Evolutionary conservation across 1,140 invertebrate species (phyloP).

Genomic region (Hyles euphorbiae): DNA sequence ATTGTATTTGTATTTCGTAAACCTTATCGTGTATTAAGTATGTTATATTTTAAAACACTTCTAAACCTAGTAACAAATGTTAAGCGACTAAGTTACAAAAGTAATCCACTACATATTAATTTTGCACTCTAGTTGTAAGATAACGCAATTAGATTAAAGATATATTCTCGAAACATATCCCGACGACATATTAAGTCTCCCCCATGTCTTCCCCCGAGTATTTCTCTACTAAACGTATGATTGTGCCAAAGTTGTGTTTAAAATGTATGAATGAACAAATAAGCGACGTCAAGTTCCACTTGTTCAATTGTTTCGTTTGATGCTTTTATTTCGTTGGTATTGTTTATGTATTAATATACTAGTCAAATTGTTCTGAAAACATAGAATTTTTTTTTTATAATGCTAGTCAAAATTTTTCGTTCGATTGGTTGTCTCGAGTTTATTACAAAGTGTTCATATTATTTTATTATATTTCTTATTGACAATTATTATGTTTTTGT

Average conservation of each 20-base stretch:
- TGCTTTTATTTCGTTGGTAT: constrained; percentile 1
- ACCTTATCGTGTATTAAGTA: constrained; percentile 3
- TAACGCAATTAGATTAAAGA: constrained; percentile 43
- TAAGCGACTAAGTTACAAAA: constrained; percentile 4
- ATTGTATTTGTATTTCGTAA: constrained; percentile 18
- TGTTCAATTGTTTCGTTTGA: constrained; percentile 9
- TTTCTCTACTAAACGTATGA: constrained; percentile 50
- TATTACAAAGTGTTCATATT: constrained; percentile 28
- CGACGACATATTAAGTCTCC: constrained; percentile 45
- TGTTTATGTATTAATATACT: constrained; percentile 34
- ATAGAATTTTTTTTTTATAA: constrained; percentile 49
- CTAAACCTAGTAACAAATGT: constrained; percentile 4
- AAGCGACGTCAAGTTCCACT: constrained; percentile 30
- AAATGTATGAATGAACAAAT: constrained; percentile 30
- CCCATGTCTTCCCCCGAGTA: constrained; percentile 67
- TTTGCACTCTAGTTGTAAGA: constrained; percentile 68
- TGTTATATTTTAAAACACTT: constrained; percentile 8
- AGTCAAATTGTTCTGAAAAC: constrained; percentile 66
- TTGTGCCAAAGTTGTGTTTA: constrained; percentile 67
- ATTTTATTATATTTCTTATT: constrained; percentile 44
- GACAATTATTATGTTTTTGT: constrained; percentile 48
- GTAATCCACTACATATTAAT: constrained; percentile 43
- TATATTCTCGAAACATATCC: constrained; percentile 61
- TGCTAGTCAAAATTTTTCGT: constrained; percentile 69
- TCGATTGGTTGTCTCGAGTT: constrained; percentile 37